Conservation (phyloP, 2,888 invertebrate genomes). For the Monoplex corrugatus region DNA sequence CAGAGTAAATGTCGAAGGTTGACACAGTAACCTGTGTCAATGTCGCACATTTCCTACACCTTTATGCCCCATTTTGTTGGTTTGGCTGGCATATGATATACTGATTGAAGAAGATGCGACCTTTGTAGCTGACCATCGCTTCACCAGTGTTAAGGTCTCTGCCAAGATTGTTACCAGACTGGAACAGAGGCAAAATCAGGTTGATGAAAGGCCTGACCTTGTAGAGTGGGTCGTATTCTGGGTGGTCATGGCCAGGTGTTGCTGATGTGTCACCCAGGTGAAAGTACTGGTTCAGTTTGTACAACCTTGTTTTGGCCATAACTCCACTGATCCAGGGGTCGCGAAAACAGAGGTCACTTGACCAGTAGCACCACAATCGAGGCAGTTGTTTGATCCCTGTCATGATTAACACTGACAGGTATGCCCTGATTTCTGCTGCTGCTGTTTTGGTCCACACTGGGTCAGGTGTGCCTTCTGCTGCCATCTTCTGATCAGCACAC, state of each 20-base stretch:
- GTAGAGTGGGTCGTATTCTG: slow-evolving; percentile 14
- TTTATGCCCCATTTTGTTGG: slow-evolving; percentile 16
- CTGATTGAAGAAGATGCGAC: not conserved
- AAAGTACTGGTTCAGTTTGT: slow-evolving; percentile 27
- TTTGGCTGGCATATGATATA: slow-evolving; percentile 22
- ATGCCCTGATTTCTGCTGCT: not conserved
- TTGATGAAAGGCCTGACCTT: slow-evolving; percentile 6
- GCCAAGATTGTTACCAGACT: not conserved
- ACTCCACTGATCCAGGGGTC: not conserved
- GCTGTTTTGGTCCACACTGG: not conserved
- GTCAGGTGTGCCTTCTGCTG: not conserved
- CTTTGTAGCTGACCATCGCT: slow-evolving; percentile 23
- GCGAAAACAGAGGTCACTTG: not conserved
- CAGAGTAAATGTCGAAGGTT: not conserved
- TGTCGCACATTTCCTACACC: slow-evolving; percentile 20
- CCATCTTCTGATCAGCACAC: not conserved
- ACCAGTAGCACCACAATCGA: slow-evolving; percentile 24
- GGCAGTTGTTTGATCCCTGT: not conserved
- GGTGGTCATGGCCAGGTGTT: slow-evolving; percentile 17
- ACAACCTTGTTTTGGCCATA: not conserved
- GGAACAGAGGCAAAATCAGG: not conserved
- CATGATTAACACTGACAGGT: not conserved
- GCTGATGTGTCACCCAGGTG: slow-evolving; percentile 4
- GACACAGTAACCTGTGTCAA: not conserved
- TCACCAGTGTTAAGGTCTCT: not conserved